Percentiles rank a stretch among this genome's conserved stretches.
Conservation (phyloP, 1,140 invertebrate species). For the Mizuhopecten yessoensis region DNA sequence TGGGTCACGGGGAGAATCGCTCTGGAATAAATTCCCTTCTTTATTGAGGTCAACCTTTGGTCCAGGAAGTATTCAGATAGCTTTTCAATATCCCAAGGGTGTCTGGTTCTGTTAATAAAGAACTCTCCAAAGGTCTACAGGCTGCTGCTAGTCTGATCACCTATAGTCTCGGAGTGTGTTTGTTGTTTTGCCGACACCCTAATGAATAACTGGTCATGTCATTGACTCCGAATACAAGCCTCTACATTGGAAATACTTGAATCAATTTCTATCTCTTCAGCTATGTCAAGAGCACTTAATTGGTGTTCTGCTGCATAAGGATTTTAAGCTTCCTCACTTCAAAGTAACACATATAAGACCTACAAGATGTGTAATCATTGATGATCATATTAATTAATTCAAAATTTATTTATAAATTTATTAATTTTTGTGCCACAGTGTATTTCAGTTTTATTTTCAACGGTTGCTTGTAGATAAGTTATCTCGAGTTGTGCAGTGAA, state of each 20-base stretch:
- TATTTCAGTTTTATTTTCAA: too few species aligned
- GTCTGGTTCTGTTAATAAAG: not conserved
- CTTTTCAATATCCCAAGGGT: not conserved
- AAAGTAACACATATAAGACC: too few species aligned
- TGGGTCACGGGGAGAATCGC: not conserved
- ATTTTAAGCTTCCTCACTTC: too few species aligned
- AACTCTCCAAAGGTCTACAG: not conserved
- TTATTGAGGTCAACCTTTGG: conserved; percentile 4
- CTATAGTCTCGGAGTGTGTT: not conserved
- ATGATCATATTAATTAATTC: too few species aligned
- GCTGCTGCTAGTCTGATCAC: not conserved
- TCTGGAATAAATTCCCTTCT: not conserved
- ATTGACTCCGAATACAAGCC: not conserved
- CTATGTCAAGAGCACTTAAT: not conserved
- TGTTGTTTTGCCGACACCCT: too few species aligned
- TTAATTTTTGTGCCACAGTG: too few species aligned
- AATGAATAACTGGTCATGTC: too few species aligned
- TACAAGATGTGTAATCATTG: too few species aligned
- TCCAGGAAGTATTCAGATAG: not conserved
- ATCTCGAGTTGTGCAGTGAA: not conserved
- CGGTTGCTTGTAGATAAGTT: not conserved
- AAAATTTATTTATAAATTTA: too few species aligned
- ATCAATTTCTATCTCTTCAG: not conserved
- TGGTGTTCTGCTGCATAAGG: too few species aligned
- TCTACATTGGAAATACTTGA: not conserved